phyloP scores from a whole-genome alignment of 2,113 vertebrate genomes.

The Chaetodon trifascialis region DNA sequence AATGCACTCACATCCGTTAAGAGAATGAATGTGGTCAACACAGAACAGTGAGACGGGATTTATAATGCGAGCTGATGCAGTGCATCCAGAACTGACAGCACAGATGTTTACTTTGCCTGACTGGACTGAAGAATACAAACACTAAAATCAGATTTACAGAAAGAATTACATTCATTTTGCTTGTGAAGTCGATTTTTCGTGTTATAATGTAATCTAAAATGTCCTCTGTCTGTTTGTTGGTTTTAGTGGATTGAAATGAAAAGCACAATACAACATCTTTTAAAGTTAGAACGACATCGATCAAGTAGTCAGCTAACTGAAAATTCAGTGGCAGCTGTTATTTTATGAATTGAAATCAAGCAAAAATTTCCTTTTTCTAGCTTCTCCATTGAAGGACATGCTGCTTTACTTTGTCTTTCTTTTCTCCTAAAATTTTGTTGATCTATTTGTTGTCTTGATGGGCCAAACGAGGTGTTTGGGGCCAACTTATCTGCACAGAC shows the following conservation, averaged over 20 bases:
- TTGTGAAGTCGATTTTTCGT: not conserved
- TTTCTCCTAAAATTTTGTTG: no score
- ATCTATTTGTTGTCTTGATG: not conserved
- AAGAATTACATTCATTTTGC: not conserved
- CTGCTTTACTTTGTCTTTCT: no score
- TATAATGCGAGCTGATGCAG: not conserved
- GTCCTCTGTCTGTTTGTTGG: not conserved
- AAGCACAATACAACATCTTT: not conserved
- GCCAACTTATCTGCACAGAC: not conserved
- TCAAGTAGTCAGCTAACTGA: not conserved
- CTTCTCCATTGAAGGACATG: not conserved
- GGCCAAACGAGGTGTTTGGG: not conserved
- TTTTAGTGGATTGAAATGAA: not conserved
- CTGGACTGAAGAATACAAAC: not conserved
- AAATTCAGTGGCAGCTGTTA: not conserved
- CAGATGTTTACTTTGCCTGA: not conserved
- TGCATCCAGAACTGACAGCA: not conserved
- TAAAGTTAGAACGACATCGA: not conserved
- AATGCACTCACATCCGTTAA: not conserved
- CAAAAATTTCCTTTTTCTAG: no score
- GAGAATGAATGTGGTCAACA: not conserved
- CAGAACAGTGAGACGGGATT: not conserved
- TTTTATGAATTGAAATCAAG: no score
- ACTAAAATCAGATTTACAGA: not conserved
- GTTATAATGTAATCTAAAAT: not conserved